phyloP scores from a whole-genome alignment of 2,888 invertebrate genomes.

The Aleiodes testaceus region DNA sequence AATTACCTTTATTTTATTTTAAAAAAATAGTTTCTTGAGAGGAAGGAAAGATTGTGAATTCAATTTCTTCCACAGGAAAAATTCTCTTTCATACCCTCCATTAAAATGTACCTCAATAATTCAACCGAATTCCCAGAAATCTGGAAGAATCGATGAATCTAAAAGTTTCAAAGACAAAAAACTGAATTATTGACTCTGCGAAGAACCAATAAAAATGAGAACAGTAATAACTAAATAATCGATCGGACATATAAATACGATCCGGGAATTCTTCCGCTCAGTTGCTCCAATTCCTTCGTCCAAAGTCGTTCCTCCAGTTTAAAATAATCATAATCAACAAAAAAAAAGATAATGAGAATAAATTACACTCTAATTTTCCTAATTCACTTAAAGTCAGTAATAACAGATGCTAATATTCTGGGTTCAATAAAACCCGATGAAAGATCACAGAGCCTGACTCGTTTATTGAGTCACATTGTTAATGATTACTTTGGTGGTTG shows the following conservation, averaged over 20 bases:
- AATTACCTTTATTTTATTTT: neutral
- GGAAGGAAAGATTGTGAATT: too few relatives aligned
- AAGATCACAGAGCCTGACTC: slow-evolving; percentile 71
- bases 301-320: too few relatives aligned
- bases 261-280: neutral
- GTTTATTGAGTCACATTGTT: slow-evolving; percentile 77
- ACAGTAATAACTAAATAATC: slow-evolving; percentile 10
- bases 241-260: slow-evolving; percentile 1
- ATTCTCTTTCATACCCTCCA: too few relatives aligned
- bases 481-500: slow-evolving; percentile 78
- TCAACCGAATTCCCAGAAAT: neutral
- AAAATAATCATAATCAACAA: neutral
- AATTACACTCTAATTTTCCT: neutral
- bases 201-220: slow-evolving; percentile 13
- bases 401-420: neutral
- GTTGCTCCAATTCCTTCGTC: neutral
- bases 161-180: neutral
- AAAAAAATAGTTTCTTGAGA: neutral
- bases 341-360: neutral
- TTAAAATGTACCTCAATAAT: too few relatives aligned
- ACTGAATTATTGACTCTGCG: neutral
- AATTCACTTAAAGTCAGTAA: neutral
- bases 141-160: neutral
- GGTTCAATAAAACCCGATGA: slow-evolving; percentile 11
- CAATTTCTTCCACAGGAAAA: too few relatives aligned